Evolutionary conservation across 2,797 vertebrate genomes (phyloP).

Genomic region (Spinus pinus): DNA sequence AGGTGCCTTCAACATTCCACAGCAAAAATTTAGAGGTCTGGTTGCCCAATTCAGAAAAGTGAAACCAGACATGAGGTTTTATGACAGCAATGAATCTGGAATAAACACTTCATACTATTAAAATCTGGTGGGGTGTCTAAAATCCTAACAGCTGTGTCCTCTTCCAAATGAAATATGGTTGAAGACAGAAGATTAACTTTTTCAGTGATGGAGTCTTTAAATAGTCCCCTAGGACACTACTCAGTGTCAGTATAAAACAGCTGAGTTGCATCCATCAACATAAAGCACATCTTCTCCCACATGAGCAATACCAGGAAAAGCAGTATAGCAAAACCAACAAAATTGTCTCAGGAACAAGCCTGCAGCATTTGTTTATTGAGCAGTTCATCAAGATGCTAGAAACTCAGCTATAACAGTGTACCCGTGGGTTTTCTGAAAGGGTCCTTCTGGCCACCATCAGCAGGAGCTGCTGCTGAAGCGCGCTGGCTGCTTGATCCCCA

Average conservation of each 20-base stretch:
- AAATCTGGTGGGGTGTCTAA: not conserved
- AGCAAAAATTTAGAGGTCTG: not conserved
- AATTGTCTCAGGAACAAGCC: not conserved
- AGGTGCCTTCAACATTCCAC: not conserved
- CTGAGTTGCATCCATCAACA: not conserved
- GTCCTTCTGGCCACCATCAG: slow-evolving; percentile 76
- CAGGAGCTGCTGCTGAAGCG: slow-evolving; percentile 74
- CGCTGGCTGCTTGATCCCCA: slow-evolving; percentile 68
- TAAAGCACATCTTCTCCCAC: not conserved
- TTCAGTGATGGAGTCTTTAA: not conserved
- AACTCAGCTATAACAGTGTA: slow-evolving; percentile 15
- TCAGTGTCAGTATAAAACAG: not conserved
- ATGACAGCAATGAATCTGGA: not conserved
- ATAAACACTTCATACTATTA: not conserved
- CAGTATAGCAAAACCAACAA: not conserved
- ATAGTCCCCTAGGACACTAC: not conserved
- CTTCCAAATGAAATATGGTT: not conserved
- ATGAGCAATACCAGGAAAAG: not conserved
- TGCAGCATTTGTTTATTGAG: not conserved
- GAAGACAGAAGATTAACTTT: not conserved
- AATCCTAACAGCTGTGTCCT: not conserved
- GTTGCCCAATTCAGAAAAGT: not conserved
- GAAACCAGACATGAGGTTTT: slow-evolving; percentile 16
- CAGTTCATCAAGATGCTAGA: not conserved
- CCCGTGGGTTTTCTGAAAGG: slow-evolving; percentile 72